Conservation (phyloP, 2,113 vertebrate species). For the Dasypus novemcinctus region DNA sequence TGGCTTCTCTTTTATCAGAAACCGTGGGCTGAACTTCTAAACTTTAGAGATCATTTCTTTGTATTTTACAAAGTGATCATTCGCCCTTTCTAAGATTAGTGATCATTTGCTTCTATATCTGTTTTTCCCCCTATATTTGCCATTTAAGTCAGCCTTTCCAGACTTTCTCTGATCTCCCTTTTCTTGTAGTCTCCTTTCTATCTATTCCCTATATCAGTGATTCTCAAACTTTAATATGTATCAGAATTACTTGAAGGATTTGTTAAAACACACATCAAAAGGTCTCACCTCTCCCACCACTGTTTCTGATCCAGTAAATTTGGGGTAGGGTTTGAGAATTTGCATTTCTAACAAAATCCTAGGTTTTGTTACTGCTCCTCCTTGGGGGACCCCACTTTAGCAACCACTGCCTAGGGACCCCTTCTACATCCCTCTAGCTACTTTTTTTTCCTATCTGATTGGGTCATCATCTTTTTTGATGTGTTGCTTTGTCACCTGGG, state of each 20-base stretch:
- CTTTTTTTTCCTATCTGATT: no score
- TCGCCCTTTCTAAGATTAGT: neutral
- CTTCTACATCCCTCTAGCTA: neutral
- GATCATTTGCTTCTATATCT: neutral
- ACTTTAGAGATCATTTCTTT: neutral
- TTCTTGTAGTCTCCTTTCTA: neutral
- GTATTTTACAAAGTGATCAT: neutral
- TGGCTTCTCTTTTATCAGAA: neutral
- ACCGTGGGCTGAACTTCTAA: neutral
- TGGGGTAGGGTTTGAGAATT: neutral
- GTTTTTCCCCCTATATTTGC: neutral
- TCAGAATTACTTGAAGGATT: neutral
- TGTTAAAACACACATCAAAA: neutral
- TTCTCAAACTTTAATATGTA: neutral
- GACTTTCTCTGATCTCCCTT: neutral
- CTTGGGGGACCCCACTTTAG: neutral
- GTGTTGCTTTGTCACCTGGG: no score
- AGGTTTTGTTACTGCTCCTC: neutral
- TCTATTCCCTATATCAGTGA: neutral
- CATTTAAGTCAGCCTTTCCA: neutral
- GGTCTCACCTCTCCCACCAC: rapidly evolving
- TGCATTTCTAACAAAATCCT: neutral
- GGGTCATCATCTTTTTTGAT: no score
- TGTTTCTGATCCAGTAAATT: neutral
- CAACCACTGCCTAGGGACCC: neutral